phyloP scores from a whole-genome alignment of 2,797 vertebrate species.

The Orientallactaga sibirica region DNA sequence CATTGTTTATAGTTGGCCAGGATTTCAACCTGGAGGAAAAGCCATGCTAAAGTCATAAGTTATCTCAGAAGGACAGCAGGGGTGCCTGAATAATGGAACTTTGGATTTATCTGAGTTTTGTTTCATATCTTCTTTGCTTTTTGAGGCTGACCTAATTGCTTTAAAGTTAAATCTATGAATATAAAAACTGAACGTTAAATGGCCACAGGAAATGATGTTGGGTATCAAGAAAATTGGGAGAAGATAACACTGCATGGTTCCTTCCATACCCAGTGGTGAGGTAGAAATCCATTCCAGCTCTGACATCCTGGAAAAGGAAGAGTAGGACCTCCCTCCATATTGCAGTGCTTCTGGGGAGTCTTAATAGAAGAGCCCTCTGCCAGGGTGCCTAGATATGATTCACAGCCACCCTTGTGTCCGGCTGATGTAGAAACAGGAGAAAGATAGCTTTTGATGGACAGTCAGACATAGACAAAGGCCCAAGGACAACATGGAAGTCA shows the following conservation, averaged over 20 bases:
- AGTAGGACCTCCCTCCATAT: not conserved
- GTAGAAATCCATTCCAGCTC: not conserved
- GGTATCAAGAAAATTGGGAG: not conserved
- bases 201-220: not conserved
- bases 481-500: no score
- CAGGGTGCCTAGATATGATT: no score
- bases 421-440: no score
- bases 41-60: not conserved
- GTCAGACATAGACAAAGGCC: no score
- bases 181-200: not conserved
- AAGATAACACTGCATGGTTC: no score
- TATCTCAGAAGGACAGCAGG: not conserved
- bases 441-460: no score
- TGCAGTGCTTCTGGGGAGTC: not conserved
- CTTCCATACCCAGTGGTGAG: not conserved
- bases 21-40: not conserved
- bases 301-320: not conserved
- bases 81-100: no score
- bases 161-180: not conserved
- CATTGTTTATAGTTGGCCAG: accelerated
- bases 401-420: no score
- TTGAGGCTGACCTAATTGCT: not conserved
- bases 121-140: not conserved
- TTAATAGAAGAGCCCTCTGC: no score
- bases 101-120: no score